Percentiles rank a stretch among this genome's conserved stretches.
phyloP scores from a whole-genome alignment of 2,797 vertebrate genomes.

The Brotogeris chrysoptera region DNA sequence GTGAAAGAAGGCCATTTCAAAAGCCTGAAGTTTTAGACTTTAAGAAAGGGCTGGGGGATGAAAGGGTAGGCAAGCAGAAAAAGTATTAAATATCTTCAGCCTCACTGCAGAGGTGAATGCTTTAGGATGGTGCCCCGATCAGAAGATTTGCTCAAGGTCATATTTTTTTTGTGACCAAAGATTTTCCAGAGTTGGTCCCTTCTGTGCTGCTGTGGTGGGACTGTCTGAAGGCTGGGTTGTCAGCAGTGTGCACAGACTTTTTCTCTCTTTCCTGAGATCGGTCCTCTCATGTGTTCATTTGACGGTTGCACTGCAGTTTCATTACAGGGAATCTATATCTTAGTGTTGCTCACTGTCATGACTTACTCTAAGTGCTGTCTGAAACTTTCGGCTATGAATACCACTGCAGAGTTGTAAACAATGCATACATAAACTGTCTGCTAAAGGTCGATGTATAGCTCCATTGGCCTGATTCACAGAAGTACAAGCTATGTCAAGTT shows the following conservation, averaged over 20 bases:
- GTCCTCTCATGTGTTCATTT: not conserved
- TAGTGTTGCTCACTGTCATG: not conserved
- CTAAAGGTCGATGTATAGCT: not conserved
- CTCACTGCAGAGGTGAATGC: not conserved
- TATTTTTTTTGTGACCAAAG: not conserved
- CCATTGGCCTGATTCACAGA: not conserved
- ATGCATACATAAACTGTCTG: fast-evolving
- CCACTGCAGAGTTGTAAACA: not conserved
- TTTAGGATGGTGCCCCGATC: not conserved
- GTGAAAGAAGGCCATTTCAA: not conserved
- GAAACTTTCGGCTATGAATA: not conserved
- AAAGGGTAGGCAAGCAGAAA: not conserved
- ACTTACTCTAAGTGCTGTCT: not conserved
- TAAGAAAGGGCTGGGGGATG: not conserved
- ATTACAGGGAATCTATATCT: not conserved
- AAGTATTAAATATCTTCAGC: not conserved
- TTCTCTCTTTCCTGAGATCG: fast-evolving
- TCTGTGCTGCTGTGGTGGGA: not conserved
- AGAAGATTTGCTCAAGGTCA: not conserved
- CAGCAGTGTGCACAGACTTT: fast-evolving
- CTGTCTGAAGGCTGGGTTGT: not conserved
- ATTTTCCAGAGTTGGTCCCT: not conserved
- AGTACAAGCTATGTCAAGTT: not conserved
- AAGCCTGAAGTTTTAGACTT: not conserved
- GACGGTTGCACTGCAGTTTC: not conserved